phyloP scores from a whole-genome alignment of 2,113 vertebrate genomes.

The Grammomys dolichurus region DNA sequence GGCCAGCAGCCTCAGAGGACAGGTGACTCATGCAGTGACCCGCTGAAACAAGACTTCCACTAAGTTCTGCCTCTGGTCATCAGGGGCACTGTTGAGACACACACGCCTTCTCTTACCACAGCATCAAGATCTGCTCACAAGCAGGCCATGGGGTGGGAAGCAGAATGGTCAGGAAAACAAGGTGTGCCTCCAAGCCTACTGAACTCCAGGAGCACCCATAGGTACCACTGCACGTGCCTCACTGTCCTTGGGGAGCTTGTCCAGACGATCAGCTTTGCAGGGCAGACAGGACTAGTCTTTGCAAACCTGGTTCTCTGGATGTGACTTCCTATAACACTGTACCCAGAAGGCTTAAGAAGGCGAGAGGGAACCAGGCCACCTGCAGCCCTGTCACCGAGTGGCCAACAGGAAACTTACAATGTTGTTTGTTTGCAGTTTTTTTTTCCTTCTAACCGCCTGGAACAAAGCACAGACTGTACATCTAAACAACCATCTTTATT shows the following conservation, averaged over 20 bases:
- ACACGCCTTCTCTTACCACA: background rate
- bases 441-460: background rate
- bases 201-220: background rate
- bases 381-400: rapidly evolving
- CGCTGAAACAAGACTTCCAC: background rate
- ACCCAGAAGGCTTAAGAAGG: too few species aligned
- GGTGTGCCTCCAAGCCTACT: background rate
- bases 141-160: background rate
- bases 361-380: background rate
- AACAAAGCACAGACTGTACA: background rate
- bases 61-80: background rate
- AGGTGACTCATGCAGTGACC: too few species aligned
- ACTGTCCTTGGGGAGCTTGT: too few species aligned
- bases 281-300: rapidly evolving
- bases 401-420: background rate
- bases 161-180: background rate
- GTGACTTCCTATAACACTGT: rapidly evolving
- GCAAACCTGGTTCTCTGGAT: background rate
- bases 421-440: background rate
- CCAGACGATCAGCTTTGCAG: background rate
- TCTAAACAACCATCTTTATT: too few species aligned
- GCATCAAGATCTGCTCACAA: background rate
- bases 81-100: too few species aligned
- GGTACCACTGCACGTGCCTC: background rate
- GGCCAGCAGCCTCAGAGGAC: background rate